These are phyloP conservation scores for Pilophorus perplexus DNA, from an alignment of 2,888 invertebrate genomes.

Conservation along the genomic window DNA sequence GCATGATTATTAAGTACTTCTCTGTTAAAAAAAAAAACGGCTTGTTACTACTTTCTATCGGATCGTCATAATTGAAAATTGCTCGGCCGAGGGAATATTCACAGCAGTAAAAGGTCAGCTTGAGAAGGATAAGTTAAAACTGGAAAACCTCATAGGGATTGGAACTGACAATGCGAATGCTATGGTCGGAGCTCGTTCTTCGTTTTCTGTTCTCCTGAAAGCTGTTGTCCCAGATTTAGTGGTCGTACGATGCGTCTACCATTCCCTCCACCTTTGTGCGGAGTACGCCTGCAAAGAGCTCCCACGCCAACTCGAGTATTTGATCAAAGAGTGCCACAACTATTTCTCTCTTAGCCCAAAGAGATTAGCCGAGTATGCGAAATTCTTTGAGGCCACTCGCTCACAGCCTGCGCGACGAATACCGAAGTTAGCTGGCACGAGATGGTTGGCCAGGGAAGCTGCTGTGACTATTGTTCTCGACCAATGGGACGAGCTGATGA, in stretches of 20 bases:
- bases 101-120: not conserved
- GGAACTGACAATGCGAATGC: slow-evolving; percentile 21
- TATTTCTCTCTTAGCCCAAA: slow-evolving; percentile 39
- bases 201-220: slow-evolving; percentile 29
- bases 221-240: slow-evolving; percentile 30
- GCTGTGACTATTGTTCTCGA: slow-evolving; percentile 2
- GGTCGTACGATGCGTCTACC: slow-evolving; percentile 40
- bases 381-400: slow-evolving; percentile 2
- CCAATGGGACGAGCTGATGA: slow-evolving; percentile 4
- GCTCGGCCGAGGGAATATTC: not conserved
- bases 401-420: not conserved
- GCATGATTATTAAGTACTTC: not conserved
- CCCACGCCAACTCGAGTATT: slow-evolving; percentile 37
- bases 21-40: not conserved
- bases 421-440: slow-evolving; percentile 3
- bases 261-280: slow-evolving; percentile 39
- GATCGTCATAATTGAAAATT: not conserved
- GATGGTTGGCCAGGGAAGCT: slow-evolving; percentile 5
- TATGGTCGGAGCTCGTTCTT: slow-evolving; percentile 20
- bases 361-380: slow-evolving; percentile 29
- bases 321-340: slow-evolving; percentile 27
- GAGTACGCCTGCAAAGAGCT: slow-evolving; percentile 30
- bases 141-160: slow-evolving; percentile 32
- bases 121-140: not conserved
- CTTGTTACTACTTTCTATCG: slow-evolving; percentile 5